Conservation (phyloP, 2,113 vertebrate genomes). For the Merops nubicus region DNA sequence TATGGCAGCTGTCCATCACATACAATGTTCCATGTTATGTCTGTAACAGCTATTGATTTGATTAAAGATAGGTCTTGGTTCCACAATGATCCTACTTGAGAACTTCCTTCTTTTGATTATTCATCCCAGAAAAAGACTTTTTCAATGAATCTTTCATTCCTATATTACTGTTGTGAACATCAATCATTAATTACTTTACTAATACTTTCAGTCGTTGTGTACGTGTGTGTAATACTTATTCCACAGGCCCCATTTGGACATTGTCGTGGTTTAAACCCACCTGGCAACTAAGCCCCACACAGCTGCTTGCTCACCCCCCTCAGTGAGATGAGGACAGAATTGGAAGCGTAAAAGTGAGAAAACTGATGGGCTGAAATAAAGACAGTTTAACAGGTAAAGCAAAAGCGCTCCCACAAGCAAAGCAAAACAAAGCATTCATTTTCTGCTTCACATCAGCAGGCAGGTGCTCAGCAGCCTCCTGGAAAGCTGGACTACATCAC, state of each 20-base stretch:
- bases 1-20: background rate
- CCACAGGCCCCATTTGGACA: background rate
- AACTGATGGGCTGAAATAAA: no score
- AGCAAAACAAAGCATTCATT: no score
- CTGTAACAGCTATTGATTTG: background rate
- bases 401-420: no score
- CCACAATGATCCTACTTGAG: background rate
- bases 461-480: no score
- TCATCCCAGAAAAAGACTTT: background rate
- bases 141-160: background rate
- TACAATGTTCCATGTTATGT: background rate
- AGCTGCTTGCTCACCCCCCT: rapidly evolving
- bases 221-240: background rate
- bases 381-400: no score
- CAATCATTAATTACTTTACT: background rate
- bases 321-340: no score
- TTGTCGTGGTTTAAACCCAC: background rate
- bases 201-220: background rate
- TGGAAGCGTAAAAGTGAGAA: no score
- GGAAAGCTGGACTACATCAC: no score
- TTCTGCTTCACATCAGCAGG: no score
- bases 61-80: background rate
- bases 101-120: background rate
- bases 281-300: background rate
- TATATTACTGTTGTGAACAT: background rate